Conservation (phyloP, 2,113 vertebrate species). For the Sinosuthora webbiana region DNA sequence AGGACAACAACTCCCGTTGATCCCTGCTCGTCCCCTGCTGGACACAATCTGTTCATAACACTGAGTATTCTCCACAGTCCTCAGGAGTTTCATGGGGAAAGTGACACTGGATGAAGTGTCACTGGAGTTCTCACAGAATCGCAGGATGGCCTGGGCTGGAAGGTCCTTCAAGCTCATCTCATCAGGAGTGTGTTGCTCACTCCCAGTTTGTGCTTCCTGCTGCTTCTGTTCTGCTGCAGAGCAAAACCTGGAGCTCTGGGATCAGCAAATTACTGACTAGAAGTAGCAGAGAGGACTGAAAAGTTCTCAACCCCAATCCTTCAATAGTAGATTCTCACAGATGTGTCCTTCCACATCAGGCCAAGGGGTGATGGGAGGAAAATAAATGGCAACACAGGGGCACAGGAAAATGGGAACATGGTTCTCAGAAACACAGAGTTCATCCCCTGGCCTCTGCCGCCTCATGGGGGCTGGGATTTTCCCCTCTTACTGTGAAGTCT, state of each 20-base stretch:
- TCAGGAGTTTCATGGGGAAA: not conserved
- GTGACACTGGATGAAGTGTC: not conserved
- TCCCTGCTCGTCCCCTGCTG: not conserved
- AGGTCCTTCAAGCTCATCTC: not conserved
- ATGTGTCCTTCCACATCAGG: not conserved
- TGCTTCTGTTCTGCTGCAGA: rapidly evolving
- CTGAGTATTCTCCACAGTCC: not conserved
- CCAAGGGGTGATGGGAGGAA: not conserved
- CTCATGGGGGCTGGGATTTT: not conserved
- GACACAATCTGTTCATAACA: not conserved
- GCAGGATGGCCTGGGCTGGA: not conserved
- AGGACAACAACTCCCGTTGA: not conserved
- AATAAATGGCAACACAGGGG: not conserved
- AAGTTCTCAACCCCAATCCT: not conserved
- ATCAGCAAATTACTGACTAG: not conserved
- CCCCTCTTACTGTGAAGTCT: not conserved
- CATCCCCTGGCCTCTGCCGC: not conserved
- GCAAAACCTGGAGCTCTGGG: not conserved
- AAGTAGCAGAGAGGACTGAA: not conserved
- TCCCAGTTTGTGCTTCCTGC: not conserved
- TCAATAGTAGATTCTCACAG: not conserved
- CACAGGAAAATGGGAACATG: not conserved
- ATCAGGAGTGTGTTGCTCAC: not conserved
- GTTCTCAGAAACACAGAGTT: not conserved
- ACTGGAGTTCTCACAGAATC: not conserved